phyloP scores from a whole-genome alignment of 1,140 invertebrate genomes.

The Drosophila cardini region DNA sequence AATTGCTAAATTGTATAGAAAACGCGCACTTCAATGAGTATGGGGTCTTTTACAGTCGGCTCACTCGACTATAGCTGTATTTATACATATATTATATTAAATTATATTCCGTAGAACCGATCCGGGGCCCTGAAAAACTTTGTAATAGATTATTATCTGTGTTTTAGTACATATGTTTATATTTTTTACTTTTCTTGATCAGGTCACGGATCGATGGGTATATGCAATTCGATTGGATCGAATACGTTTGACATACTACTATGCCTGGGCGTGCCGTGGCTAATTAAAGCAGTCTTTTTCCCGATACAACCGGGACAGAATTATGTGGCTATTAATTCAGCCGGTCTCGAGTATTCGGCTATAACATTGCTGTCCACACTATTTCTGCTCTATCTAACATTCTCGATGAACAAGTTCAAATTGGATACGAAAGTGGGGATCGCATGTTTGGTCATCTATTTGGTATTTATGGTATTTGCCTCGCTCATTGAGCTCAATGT shows the following conservation, averaged over 20 bases:
- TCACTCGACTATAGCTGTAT: no score
- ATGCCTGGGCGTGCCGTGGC: slow-evolving; percentile 94
- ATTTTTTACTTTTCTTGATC: background rate
- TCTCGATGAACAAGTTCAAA: slow-evolving; percentile 91
- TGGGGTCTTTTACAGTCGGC: no score
- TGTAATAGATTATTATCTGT: slow-evolving; percentile 7
- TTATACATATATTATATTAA: no score
- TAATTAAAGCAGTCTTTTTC: slow-evolving; percentile 92
- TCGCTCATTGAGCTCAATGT: slow-evolving; percentile 94
- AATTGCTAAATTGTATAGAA: no score
- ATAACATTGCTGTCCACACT: slow-evolving; percentile 92
- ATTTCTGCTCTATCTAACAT: slow-evolving; percentile 90
- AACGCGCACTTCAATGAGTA: no score
- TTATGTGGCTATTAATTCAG: slow-evolving; percentile 92
- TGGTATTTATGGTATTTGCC: slow-evolving; percentile 91
- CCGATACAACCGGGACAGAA: slow-evolving; percentile 89
- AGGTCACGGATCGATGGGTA: slow-evolving; percentile 95
- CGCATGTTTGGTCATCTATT: slow-evolving; percentile 91
- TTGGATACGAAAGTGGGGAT: slow-evolving; percentile 91
- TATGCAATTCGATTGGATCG: slow-evolving; percentile 95
- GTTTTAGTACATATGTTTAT: background rate
- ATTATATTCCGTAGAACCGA: no score
- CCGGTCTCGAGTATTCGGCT: slow-evolving; percentile 92
- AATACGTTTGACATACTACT: slow-evolving; percentile 95
- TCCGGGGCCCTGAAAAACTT: no score